Percentiles rank a stretch among this genome's conserved stretches.
These are phyloP conservation scores for Protosalanx chinensis DNA, from an alignment of 2,797 vertebrate genomes.

Conservation along the genomic window DNA sequence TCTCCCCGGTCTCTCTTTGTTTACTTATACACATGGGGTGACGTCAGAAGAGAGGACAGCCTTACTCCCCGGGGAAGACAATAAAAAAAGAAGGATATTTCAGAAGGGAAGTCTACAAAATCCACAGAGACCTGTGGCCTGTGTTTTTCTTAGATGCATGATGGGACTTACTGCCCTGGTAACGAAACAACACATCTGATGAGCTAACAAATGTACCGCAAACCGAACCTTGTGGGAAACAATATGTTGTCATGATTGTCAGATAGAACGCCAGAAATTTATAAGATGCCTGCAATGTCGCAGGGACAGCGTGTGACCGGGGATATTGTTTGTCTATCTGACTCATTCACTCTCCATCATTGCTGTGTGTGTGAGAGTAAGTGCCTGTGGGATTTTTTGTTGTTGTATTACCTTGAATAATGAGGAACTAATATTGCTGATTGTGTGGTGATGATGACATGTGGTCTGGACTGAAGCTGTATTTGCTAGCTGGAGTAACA, in stretches of 20 bases:
- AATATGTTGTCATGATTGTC: not conserved
- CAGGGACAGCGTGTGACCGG: not conserved
- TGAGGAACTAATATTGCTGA: too few relatives aligned
- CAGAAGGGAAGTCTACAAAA: constrained; percentile 39
- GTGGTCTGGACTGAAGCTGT: not conserved
- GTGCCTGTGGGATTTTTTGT: not conserved
- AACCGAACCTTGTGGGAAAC: constrained; percentile 22
- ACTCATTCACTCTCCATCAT: not conserved
- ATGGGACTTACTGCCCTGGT: constrained; percentile 10
- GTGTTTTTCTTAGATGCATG: constrained; percentile 18
- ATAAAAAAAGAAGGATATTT: constrained; percentile 31
- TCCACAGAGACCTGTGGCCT: constrained; percentile 5
- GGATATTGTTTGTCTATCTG: not conserved
- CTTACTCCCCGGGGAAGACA: constrained; percentile 47
- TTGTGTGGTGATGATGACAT: too few relatives aligned
- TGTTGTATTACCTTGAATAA: not conserved
- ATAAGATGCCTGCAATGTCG: not conserved
- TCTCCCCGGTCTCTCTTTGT: constrained; percentile 61
- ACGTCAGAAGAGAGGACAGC: constrained; percentile 63
- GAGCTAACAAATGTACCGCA: constrained; percentile 9
- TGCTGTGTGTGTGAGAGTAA: not conserved
- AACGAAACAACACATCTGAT: not conserved
- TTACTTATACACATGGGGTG: constrained; percentile 68
- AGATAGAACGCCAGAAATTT: not conserved
- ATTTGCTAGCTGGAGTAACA: not conserved